Conservation (phyloP, 1,140 invertebrate species). For the Tyrophagus putrescentiae region DNA sequence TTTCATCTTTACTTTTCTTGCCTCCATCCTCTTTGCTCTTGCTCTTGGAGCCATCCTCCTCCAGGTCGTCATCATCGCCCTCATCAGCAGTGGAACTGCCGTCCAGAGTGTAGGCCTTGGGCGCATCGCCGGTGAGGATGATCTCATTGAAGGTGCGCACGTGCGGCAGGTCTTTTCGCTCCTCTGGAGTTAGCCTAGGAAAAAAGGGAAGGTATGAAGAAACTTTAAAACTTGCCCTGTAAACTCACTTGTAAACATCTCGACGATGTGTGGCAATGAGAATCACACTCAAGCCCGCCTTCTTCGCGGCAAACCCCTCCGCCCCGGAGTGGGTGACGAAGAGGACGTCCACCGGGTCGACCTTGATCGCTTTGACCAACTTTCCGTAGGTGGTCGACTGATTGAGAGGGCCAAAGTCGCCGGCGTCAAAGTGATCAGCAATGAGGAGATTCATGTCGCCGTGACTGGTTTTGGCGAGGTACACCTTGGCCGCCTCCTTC, state of each 20-base stretch:
- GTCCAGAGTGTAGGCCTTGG: no score
- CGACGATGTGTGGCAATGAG: constrained; percentile 19
- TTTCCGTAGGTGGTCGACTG: constrained; percentile 6
- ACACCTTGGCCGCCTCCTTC: constrained; percentile 17
- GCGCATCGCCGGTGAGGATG: neutral
- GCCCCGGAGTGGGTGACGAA: constrained; percentile 20
- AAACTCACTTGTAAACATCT: neutral
- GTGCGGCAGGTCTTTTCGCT: neutral
- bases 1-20: no score
- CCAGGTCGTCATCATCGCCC: no score
- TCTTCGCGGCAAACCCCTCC: constrained; percentile 17
- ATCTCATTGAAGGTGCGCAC: constrained; percentile 17
- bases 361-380: neutral
- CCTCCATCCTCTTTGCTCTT: no score
- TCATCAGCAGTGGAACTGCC: no score
- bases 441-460: constrained; percentile 21
- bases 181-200: neutral
- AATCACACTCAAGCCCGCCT: constrained; percentile 10
- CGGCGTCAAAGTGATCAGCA: constrained; percentile 20
- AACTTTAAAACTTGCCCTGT: no score
- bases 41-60: no score
- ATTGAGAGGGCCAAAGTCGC: constrained; percentile 2
- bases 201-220: no score
- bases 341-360: constrained; percentile 14
- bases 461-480: constrained; percentile 18